A percentile compares a stretch with the other conserved stretches of the same genome.
Evolutionary conservation across 2,888 invertebrate species (phyloP).

Genomic region (Chrysolina haemoptera): DNA sequence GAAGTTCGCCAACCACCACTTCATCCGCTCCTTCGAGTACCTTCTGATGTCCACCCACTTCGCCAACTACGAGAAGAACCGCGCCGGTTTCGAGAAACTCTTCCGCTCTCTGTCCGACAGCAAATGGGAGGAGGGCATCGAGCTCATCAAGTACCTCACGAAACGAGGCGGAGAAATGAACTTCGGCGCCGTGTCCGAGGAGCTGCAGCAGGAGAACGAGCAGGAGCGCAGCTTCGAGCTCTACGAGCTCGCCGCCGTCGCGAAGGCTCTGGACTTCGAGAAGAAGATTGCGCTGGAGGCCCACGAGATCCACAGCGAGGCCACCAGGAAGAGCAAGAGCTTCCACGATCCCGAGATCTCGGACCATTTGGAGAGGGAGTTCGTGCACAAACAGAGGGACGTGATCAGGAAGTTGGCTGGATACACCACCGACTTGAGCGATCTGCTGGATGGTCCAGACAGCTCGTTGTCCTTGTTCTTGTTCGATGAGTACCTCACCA

Average conservation of each 20-base stretch:
- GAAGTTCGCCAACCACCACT: conserved; percentile 76
- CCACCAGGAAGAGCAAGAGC: conserved; percentile 73
- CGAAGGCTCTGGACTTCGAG: conserved; percentile 82
- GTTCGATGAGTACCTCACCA: conserved; percentile 80
- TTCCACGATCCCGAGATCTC: conserved; percentile 81
- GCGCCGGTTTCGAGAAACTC: conserved; percentile 83
- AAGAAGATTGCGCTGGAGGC: conserved; percentile 81
- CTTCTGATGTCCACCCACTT: conserved; percentile 83
- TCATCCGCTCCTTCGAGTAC: conserved; percentile 83
- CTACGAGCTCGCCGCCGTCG: conserved; percentile 80
- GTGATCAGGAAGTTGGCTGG: conserved; percentile 81
- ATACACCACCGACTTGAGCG: conserved; percentile 80
- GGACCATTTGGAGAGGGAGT: conserved; percentile 84
- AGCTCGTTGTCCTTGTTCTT: conserved; percentile 79
- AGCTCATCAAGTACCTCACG: conserved; percentile 83
- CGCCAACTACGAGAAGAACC: conserved; percentile 82
- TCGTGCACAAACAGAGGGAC: conserved; percentile 79
- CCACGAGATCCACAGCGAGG: conserved; percentile 77
- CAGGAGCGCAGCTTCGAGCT: conserved; percentile 70
- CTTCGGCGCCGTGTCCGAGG: conserved; percentile 68
- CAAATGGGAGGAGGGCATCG: conserved; percentile 81
- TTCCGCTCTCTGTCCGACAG: conserved; percentile 83
- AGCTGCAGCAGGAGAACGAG: conserved; percentile 64
- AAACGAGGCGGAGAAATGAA: conserved; percentile 79
- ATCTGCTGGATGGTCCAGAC: conserved; percentile 75